These are phyloP conservation scores for Tanypteryx hageni DNA, from an alignment of 2,888 invertebrate species.

Conservation along the genomic window DNA sequence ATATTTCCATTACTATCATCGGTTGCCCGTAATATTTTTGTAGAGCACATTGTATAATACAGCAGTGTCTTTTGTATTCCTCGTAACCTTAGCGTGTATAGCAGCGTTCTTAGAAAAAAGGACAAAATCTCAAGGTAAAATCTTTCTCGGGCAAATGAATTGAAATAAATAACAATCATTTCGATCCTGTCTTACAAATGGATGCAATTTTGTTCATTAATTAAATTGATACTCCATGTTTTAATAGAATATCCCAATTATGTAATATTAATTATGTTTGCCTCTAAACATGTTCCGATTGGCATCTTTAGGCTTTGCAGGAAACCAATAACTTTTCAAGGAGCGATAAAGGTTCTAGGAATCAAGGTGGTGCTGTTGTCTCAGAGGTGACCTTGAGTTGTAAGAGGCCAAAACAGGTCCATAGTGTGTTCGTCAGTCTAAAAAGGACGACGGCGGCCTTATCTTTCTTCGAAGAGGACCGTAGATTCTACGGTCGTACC, in stretches of 20 bases:
- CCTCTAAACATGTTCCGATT: neutral
- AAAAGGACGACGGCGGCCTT: neutral
- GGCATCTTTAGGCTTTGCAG: neutral
- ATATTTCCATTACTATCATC: neutral
- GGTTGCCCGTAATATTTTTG: neutral
- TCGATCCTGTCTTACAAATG: too few relatives aligned
- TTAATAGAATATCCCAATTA: too few relatives aligned
- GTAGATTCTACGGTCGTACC: neutral
- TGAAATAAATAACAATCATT: too few relatives aligned
- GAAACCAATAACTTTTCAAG: neutral
- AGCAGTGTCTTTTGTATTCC: too few relatives aligned
- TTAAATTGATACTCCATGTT: too few relatives aligned
- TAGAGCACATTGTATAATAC: neutral
- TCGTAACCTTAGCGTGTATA: neutral
- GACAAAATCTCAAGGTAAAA: too few relatives aligned
- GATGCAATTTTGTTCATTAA: too few relatives aligned
- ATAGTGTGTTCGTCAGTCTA: neutral
- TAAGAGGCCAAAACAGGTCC: neutral
- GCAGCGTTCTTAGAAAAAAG: neutral
- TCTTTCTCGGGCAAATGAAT: too few relatives aligned
- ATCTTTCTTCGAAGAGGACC: neutral
- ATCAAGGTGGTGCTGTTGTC: neutral
- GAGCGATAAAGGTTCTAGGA: constrained; percentile 2
- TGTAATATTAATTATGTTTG: too few relatives aligned
- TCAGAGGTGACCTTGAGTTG: neutral